These are phyloP conservation scores for Antheraea pernyi DNA, from an alignment of 1,140 invertebrate species.

Conservation along the genomic window DNA sequence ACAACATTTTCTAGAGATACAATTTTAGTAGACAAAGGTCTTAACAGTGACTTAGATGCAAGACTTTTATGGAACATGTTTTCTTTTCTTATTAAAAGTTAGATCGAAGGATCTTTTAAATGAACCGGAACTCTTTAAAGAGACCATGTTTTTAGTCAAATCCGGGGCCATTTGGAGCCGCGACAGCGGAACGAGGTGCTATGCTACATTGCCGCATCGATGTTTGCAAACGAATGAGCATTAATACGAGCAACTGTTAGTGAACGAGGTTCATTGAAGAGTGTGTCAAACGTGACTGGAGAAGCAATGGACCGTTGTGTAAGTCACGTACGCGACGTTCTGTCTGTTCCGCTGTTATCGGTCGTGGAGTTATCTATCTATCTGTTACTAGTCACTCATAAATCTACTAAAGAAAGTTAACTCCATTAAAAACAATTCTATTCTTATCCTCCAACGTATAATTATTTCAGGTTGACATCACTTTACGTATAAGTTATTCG, in stretches of 20 bases:
- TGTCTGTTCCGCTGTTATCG: conserved; percentile 45
- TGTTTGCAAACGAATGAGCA: conserved; percentile 38
- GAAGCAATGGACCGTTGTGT: conserved; percentile 36
- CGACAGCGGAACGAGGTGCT: neutral
- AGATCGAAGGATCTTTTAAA: neutral
- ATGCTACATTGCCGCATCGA: conserved; percentile 11
- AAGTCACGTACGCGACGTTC: conserved; percentile 47
- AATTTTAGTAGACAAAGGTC: no score
- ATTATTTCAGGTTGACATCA: neutral
- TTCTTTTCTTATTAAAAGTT: neutral
- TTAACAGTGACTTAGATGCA: no score
- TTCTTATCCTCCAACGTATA: no score
- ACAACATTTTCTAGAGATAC: no score
- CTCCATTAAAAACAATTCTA: neutral
- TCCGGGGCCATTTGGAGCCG: neutral
- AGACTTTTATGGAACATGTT: no score
- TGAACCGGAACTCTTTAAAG: neutral
- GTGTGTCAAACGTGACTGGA: conserved; percentile 57
- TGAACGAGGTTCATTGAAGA: conserved; percentile 40
- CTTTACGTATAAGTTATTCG: neutral
- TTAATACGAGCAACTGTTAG: conserved; percentile 36
- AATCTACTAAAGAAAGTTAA: neutral
- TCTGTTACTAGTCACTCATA: neutral
- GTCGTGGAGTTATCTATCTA: neutral
- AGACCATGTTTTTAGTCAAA: conserved; percentile 3